Percentiles rank a stretch among this genome's conserved stretches.
These are phyloP conservation scores for Ruditapes philippinarum DNA, from an alignment of 1,140 invertebrate species.

Conservation along the genomic window DNA sequence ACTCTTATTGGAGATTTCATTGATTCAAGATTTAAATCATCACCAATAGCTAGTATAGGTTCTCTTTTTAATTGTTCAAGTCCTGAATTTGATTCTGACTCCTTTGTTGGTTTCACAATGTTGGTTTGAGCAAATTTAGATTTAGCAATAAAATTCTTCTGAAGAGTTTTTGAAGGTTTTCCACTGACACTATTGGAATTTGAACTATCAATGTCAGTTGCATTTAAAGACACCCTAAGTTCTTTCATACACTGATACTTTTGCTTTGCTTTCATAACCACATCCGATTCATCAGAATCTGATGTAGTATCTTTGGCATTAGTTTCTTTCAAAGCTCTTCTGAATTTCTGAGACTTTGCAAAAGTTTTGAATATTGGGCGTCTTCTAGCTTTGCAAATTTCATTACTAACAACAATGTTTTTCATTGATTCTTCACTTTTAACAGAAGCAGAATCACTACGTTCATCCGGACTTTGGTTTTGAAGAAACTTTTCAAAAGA, in stretches of 20 bases:
- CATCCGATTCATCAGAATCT: constrained; percentile 11
- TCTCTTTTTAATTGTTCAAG: background rate
- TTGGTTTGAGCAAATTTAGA: constrained; percentile 11
- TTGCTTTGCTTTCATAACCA: constrained; percentile 47
- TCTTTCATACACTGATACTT: constrained; percentile 61
- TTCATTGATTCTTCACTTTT: background rate
- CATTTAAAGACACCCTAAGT: constrained; percentile 49
- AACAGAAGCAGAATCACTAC: background rate
- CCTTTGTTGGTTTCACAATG: background rate
- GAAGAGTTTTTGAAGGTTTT: constrained; percentile 40
- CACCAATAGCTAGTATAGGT: background rate
- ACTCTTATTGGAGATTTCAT: background rate
- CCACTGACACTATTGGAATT: background rate
- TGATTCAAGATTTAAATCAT: background rate
- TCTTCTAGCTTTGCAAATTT: background rate
- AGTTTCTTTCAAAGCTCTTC: background rate
- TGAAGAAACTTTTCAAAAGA: constrained; percentile 47
- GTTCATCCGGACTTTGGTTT: constrained; percentile 15
- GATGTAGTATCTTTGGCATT: background rate
- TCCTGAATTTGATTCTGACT: constrained; percentile 4
- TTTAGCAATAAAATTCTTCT: constrained; percentile 39
- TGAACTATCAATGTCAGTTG: background rate
- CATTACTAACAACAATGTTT: background rate
- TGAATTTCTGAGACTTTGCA: background rate
- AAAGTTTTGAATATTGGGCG: constrained; percentile 36